These are phyloP conservation scores for Anolis apletophallus DNA, from an alignment of 2,797 vertebrate genomes.

Conservation along the genomic window DNA sequence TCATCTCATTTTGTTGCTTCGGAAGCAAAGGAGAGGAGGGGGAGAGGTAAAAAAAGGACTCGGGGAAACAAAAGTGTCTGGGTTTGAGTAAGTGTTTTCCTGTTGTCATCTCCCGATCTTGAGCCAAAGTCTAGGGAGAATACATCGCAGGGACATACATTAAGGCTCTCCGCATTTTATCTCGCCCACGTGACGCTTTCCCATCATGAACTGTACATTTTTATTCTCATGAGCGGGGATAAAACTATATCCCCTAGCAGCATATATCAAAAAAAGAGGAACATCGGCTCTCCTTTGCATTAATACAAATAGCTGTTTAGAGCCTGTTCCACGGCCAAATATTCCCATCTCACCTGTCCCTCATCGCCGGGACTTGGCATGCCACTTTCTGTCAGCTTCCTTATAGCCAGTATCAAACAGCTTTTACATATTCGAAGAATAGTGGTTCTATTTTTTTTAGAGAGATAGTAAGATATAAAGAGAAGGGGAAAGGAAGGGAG, in stretches of 20 bases:
- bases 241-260: conserved; percentile 80
- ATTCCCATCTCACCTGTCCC: conserved; percentile 80
- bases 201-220: conserved; percentile 81
- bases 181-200: conserved; percentile 81
- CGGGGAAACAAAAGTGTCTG: conserved; percentile 62
- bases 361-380: conserved; percentile 81
- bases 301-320: conserved; percentile 91
- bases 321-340: conserved; percentile 79
- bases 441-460: conserved; percentile 61
- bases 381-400: conserved; percentile 81
- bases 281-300: conserved; percentile 85
- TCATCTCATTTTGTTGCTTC: not conserved
- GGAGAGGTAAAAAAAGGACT: not conserved
- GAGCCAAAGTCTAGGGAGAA: conserved; percentile 80
- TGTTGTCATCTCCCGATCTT: conserved; percentile 81
- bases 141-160: conserved; percentile 79
- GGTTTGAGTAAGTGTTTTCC: conserved; percentile 84
- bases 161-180: conserved; percentile 81
- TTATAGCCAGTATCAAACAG: conserved; percentile 77
- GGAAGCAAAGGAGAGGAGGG: too few relatives aligned
- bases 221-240: conserved; percentile 85
- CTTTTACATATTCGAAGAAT: conserved; percentile 86
- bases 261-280: conserved; percentile 84
- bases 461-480: conserved; percentile 54
- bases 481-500: not conserved